These are phyloP conservation scores for Drosophila mettleri DNA, from an alignment of 2,888 invertebrate genomes.

Conservation along the genomic window DNA sequence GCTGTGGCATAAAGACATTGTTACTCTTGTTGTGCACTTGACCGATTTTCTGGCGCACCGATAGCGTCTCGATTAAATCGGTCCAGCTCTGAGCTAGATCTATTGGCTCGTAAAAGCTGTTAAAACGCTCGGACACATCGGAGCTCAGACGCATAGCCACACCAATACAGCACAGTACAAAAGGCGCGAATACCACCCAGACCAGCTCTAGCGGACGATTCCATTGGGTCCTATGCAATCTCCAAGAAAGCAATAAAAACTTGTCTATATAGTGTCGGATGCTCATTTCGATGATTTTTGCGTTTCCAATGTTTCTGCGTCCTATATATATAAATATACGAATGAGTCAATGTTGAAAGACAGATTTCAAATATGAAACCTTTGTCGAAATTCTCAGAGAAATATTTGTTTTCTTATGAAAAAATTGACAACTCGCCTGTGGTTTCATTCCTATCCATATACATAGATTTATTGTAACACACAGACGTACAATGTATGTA, in stretches of 20 bases:
- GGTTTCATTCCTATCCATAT: no score
- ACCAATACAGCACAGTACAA: slow-evolving; percentile 36
- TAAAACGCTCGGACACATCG: background rate
- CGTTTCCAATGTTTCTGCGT: background rate
- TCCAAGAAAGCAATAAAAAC: slow-evolving; percentile 58
- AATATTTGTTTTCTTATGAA: background rate
- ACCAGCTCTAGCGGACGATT: slow-evolving; percentile 42
- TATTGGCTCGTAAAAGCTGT: slow-evolving; percentile 28
- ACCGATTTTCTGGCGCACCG: slow-evolving; percentile 10
- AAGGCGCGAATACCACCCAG: slow-evolving; percentile 44
- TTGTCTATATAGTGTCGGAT: slow-evolving; percentile 38
- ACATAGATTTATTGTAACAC: no score
- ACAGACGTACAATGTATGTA: no score
- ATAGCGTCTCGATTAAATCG: slow-evolving; percentile 38
- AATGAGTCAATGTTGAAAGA: background rate
- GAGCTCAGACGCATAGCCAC: slow-evolving; percentile 25
- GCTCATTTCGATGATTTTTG: slow-evolving; percentile 40
- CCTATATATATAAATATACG: background rate
- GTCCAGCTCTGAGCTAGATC: slow-evolving; percentile 47
- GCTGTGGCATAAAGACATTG: slow-evolving; percentile 55
- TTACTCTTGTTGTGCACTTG: background rate
- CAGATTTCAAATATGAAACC: background rate
- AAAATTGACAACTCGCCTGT: background rate
- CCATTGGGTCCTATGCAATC: slow-evolving; percentile 53
- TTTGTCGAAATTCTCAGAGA: background rate